Evolutionary conservation across 2,113 vertebrate species (phyloP).

Genomic region (Morone chrysops): DNA sequence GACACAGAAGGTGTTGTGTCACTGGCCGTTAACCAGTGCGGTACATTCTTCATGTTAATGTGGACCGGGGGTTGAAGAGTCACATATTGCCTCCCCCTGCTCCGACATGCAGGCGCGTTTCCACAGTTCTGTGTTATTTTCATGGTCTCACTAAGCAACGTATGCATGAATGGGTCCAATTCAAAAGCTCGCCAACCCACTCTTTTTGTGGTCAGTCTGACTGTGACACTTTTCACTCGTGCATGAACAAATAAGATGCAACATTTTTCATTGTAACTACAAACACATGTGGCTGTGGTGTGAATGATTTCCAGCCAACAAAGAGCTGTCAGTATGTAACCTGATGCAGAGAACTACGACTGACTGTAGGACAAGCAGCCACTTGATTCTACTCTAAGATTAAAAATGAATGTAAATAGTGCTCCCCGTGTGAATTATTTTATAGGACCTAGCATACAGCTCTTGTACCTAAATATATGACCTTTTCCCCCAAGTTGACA

Average conservation of each 20-base stretch:
- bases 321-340: constrained; percentile 32
- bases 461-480: neutral
- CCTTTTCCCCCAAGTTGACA: neutral
- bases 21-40: neutral
- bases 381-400: neutral
- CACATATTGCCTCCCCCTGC: neutral
- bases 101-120: neutral
- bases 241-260: constrained; percentile 29
- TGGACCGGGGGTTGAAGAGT: neutral
- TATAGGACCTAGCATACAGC: neutral
- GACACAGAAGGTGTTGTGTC: neutral
- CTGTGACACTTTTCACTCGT: constrained; percentile 6
- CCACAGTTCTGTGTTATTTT: constrained; percentile 6
- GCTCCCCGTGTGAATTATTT: neutral
- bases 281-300: constrained; percentile 43
- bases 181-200: neutral
- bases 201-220: constrained; percentile 18
- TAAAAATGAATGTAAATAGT: too few relatives aligned
- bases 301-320: constrained; percentile 15
- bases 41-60: constrained; percentile 15
- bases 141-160: constrained; percentile 5
- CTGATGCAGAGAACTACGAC: neutral
- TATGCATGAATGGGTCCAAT: constrained; percentile 1
- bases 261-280: constrained; percentile 40
- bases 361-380: neutral